phyloP scores from a whole-genome alignment of 2,888 invertebrate species.

The Ormyrus thymus region DNA sequence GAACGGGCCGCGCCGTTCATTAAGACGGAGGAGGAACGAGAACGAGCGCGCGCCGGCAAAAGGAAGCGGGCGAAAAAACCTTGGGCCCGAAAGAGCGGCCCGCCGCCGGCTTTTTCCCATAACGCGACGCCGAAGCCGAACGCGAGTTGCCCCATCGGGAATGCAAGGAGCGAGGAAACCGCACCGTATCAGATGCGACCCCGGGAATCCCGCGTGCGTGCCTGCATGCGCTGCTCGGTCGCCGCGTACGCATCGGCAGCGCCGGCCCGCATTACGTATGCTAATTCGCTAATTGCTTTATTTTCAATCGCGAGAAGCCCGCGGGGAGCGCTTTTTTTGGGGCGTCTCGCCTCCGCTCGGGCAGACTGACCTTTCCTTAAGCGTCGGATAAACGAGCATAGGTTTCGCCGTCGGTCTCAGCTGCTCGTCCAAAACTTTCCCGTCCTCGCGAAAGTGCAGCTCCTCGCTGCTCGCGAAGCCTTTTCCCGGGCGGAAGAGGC shows the following conservation, averaged over 20 bases:
- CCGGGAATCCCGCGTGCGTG: neutral
- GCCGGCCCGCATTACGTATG: slow-evolving; percentile 64
- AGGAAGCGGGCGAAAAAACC: neutral
- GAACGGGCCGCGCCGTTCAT: slow-evolving; percentile 8
- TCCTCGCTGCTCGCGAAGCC: too few relatives aligned
- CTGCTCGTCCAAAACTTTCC: too few relatives aligned
- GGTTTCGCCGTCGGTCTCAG: too few relatives aligned
- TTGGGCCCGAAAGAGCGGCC: slow-evolving; percentile 24
- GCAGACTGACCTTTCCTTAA: too few relatives aligned
- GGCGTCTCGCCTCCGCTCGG: too few relatives aligned
- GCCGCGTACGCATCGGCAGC: slow-evolving; percentile 39
- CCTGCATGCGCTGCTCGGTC: neutral
- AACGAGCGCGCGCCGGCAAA: neutral
- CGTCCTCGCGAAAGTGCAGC: too few relatives aligned
- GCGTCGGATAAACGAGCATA: too few relatives aligned
- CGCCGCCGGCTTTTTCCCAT: slow-evolving; percentile 41
- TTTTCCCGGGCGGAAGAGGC: neutral
- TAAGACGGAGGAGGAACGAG: neutral
- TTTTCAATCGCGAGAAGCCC: slow-evolving; percentile 56
- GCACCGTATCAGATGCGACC: neutral
- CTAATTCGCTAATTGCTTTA: slow-evolving; percentile 71
- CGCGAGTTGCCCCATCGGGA: slow-evolving; percentile 28
- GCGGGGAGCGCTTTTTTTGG: neutral
- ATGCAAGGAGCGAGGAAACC: neutral
- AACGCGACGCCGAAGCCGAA: slow-evolving; percentile 11